phyloP scores from a whole-genome alignment of 2,888 invertebrate species.

The Pocota personata region DNA sequence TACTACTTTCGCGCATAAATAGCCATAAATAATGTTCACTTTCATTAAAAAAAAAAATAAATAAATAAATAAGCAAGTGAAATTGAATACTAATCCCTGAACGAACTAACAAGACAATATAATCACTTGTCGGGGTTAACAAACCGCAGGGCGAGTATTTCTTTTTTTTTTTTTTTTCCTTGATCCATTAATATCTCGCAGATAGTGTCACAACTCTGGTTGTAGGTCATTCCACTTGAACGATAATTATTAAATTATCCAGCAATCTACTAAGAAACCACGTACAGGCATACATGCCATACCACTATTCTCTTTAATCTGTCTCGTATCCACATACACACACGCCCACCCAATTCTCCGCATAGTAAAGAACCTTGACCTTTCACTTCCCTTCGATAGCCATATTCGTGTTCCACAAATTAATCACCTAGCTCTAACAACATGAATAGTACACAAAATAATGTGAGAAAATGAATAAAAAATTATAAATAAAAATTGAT shows the following conservation, averaged over 20 bases:
- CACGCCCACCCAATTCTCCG: neutral
- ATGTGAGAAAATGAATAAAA: slow-evolving; percentile 15
- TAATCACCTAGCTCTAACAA: neutral
- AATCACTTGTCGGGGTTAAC: slow-evolving; percentile 15
- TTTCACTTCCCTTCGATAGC: slow-evolving; percentile 1
- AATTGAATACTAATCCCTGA: slow-evolving; percentile 8
- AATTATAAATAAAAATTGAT: slow-evolving; percentile 34
- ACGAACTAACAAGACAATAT: slow-evolving; percentile 9
- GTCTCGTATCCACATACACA: neutral
- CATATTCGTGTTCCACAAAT: slow-evolving; percentile 10
- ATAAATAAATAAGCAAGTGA: neutral
- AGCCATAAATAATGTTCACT: slow-evolving; percentile 5
- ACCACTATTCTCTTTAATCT: neutral
- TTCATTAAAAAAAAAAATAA: neutral
- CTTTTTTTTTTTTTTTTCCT: neutral
- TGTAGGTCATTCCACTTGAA: slow-evolving; percentile 46
- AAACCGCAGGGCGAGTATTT: neutral
- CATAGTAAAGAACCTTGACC: slow-evolving; percentile 30
- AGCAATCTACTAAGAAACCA: slow-evolving; percentile 3
- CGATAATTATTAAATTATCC: slow-evolving; percentile 45
- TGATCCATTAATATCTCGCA: slow-evolving; percentile 24
- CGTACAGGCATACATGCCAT: neutral
- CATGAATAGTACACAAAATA: slow-evolving; percentile 1
- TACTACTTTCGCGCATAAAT: neutral
- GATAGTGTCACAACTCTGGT: slow-evolving; percentile 39